Evolutionary conservation across 2,888 invertebrate species (phyloP), one percentile per base, ranked within the genome.

Genomic region (Fissipunctia ypsillon): DNA sequence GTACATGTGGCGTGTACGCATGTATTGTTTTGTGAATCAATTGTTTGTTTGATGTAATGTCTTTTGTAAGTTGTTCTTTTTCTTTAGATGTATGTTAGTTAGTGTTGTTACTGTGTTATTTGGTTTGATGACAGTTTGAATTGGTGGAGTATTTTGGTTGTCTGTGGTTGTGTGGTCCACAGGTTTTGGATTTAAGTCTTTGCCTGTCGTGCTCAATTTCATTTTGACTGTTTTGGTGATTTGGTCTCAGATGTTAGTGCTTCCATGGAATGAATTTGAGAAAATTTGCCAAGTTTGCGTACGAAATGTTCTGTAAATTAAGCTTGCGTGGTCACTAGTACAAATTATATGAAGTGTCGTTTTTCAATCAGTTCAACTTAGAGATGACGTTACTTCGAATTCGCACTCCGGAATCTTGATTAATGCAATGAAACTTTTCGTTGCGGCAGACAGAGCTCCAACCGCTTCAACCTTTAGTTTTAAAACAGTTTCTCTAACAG

Each of bases 11-110:
- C 66, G 22, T 65, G 28, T 69, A 69, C 73, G 75, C 59, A 54
- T 63, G 70, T 68, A 84, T 84, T 81, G 84, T 84, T 83, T 84
- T 74, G 76, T 76, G 77, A 85, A 78, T 83, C 77, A 77, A 70
- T 84, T 76, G 83, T 81, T 67, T 76, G 80, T 80, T 80, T 72
- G 77, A 64, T 74, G 25, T 72, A 70, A 59, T 70, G 69, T 57
- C 41, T 73, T 64, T 74, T 50, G 25, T 60, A 28, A 2, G 22
- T 56, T 72, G 38, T 82, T 77, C 7, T 59, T 65, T 76, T 57
- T 48, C 4, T 65, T 41, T 16, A 5, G n/a, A n/a, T n/a, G n/a
- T n/a, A n/a, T n/a, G n/a, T n/a, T 38, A 52, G 41, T 43, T n/a
- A 50, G 50, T 22, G n/a, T n/a, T n/a, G n/a, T n/a, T n/a, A n/a